Evolutionary conservation across 2,888 invertebrate genomes (phyloP), one percentile per base, ranked within the genome.

Genomic region (Archips crataeganus): DNA sequence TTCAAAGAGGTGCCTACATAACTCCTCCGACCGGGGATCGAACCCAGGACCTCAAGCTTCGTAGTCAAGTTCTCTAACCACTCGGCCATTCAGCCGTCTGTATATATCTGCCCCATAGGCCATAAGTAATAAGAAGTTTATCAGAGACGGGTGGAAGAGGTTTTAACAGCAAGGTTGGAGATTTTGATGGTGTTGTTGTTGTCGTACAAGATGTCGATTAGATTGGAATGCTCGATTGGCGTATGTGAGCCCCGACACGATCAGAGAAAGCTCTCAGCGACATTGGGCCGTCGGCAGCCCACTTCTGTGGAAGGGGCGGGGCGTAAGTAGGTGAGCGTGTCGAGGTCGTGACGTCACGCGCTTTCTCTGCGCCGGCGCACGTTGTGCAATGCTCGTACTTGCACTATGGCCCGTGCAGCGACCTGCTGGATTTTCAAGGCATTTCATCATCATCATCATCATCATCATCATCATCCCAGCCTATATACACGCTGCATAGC

Each of bases 291-390:
- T 83, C 86, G 59, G 39, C 42, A 64, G 59, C 63, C 42, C 42
- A 65, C 65, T 65, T 65, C 39, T 65, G 49, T n/a, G 49, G 49
- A 6, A n/a, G 49, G 73, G 84, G 85, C 83, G 80, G 81, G 83
- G 86, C 85, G 90, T 92, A 92, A 90, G 87, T 94, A 89, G 94
- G 94, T 94, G 92, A 94, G 90, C 93, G 89, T 93, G 94, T 94
- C 94, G 94, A 94, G 94, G 94, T 89, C 94, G 91, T 93, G 93
- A 94, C 94, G 94, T 93, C 93, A 93, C 81, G 74, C 91, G 94
- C 93, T 94, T 94, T 94, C 93, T 93, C 93, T 90, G 92, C 90
- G 91, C 89, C 82, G 82, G 88, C 89, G 87, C 84, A 75, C 78
- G 87, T 90, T 90, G 93, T 90, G 92, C 92, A 93, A 93, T 86